Evolutionary conservation across 2,113 vertebrate species (phyloP).

Genomic region (Cavia porcellus): DNA sequence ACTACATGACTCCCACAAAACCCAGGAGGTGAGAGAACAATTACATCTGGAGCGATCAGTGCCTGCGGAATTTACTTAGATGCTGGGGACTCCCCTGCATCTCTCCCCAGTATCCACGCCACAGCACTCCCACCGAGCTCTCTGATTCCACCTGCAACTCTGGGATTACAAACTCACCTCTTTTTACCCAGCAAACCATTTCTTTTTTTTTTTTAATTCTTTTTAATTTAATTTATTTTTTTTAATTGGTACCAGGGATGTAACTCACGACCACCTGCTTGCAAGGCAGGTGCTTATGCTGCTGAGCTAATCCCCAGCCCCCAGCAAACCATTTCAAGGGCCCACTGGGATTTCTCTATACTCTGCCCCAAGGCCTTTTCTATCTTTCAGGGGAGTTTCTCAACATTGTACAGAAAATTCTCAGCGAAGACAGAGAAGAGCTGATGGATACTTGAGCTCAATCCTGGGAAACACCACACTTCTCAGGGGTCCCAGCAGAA

Average conservation of each 20-base stretch:
- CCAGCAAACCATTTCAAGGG: neutral
- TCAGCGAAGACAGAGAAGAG: neutral
- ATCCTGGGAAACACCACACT: neutral
- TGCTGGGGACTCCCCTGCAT: neutral
- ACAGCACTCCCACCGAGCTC: neutral
- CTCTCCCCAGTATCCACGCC: neutral
- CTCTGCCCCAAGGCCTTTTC: neutral
- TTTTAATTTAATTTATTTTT: no score
- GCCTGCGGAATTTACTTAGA: neutral
- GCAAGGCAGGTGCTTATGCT: no score
- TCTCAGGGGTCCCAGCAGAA: neutral
- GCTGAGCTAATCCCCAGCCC: neutral
- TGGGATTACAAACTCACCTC: neutral
- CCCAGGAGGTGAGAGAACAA: neutral
- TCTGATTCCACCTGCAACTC: neutral
- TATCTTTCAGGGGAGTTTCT: neutral
- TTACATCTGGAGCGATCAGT: neutral
- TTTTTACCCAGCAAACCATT: neutral
- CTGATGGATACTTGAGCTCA: neutral
- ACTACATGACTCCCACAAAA: neutral
- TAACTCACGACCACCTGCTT: no score
- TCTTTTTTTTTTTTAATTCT: neutral
- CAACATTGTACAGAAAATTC: neutral
- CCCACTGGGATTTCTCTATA: neutral
- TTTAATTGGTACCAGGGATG: no score